Percentiles rank a stretch among this genome's conserved stretches.
These are phyloP conservation scores for Ennomos quercinarius DNA, from an alignment of 2,888 invertebrate species.

Conservation along the genomic window DNA sequence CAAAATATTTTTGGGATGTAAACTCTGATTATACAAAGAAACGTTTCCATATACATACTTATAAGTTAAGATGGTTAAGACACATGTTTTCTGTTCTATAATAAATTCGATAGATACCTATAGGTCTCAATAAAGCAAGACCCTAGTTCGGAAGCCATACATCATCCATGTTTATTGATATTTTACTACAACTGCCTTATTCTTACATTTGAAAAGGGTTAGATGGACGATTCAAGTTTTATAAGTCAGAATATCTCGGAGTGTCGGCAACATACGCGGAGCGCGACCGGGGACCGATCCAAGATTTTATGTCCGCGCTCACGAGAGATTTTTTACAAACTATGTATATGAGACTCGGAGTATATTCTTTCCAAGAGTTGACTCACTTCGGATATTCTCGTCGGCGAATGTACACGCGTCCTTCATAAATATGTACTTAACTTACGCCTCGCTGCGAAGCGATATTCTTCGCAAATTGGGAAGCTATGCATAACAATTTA, in stretches of 20 bases:
- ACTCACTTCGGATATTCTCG: conserved; percentile 48
- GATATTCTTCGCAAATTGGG: conserved; percentile 52
- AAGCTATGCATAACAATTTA: conserved; percentile 54
- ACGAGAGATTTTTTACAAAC: conserved; percentile 66
- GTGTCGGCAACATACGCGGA: conserved; percentile 26
- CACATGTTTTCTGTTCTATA: too few relatives aligned
- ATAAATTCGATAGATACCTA: too few relatives aligned
- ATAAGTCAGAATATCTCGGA: conserved; percentile 40
- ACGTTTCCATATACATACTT: too few relatives aligned
- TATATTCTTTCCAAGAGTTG: conserved; percentile 47
- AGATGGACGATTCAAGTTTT: conserved; percentile 47
- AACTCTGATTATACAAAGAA: too few relatives aligned
- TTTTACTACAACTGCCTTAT: conserved; percentile 24
- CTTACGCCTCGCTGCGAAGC: conserved; percentile 42
- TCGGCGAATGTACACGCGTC: conserved; percentile 43
- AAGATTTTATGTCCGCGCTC: conserved; percentile 61
- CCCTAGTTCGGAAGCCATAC: conserved; percentile 9
- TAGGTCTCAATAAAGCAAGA: conserved; percentile 1
- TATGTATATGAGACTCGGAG: conserved; percentile 63
- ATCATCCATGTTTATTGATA: conserved; percentile 24
- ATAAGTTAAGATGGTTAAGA: too few relatives aligned
- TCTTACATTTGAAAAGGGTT: conserved; percentile 26
- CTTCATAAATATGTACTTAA: conserved; percentile 63
- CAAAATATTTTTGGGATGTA: too few relatives aligned
- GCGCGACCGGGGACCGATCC: conserved; percentile 56